Evolutionary conservation across 2,797 vertebrate species (phyloP).

Genomic region (Notamacropus eugenii): DNA sequence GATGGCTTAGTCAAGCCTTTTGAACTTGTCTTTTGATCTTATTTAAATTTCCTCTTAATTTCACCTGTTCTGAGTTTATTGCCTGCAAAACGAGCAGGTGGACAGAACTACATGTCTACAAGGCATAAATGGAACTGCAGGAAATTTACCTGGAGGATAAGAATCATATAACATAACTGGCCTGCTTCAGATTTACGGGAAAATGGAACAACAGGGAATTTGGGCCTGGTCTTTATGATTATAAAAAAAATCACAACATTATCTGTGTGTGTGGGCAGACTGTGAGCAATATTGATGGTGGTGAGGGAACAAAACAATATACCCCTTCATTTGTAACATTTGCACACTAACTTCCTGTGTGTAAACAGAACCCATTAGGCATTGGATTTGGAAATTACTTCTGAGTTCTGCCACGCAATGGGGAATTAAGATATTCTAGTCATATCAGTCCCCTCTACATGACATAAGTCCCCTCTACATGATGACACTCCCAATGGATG

Average conservation of each 20-base stretch:
- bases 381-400: conserved; percentile 78
- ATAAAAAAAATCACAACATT: conserved; percentile 71
- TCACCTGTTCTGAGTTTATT: conserved; percentile 86
- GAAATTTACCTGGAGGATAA: conserved; percentile 73
- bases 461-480: not conserved
- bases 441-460: not conserved
- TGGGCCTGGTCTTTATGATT: conserved; percentile 77
- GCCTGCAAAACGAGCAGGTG: conserved; percentile 80
- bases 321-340: conserved; percentile 53
- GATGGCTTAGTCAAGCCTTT: conserved; percentile 84
- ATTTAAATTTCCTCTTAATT: conserved; percentile 85
- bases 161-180: conserved; percentile 68
- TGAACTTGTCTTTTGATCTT: conserved; percentile 86
- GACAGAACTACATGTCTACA: conserved; percentile 74
- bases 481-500: conserved; percentile 32
- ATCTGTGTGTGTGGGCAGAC: conserved; percentile 54
- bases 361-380: conserved; percentile 67
- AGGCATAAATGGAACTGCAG: conserved; percentile 69
- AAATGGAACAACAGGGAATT: conserved; percentile 72
- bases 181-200: conserved; percentile 72
- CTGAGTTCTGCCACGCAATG: conserved; percentile 68
- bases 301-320: conserved; percentile 65
- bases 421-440: conserved; percentile 64
- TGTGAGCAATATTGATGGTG: conserved; percentile 16
- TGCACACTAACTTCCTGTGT: conserved; percentile 68